phyloP scores from a whole-genome alignment of 2,113 vertebrate species.

The Lophura nycthemera region DNA sequence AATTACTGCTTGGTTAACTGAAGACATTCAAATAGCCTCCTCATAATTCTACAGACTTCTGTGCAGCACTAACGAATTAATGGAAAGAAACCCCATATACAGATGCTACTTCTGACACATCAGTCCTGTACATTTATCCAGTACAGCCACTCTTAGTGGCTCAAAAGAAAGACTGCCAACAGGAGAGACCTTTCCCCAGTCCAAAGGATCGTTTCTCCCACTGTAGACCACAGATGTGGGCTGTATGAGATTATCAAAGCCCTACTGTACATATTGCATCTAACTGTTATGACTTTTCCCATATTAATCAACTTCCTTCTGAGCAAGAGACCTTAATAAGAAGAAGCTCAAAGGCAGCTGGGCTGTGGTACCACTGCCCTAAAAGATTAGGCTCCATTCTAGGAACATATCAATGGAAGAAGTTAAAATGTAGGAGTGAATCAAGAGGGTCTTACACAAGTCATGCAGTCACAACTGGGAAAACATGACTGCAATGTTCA shows the following conservation, averaged over 20 bases:
- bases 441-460: neutral
- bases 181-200: neutral
- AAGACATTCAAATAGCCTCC: neutral
- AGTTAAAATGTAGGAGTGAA: neutral
- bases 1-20: neutral
- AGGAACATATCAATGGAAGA: neutral
- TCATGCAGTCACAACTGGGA: accelerated
- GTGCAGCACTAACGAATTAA: neutral
- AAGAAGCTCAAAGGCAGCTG: neutral
- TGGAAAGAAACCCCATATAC: neutral
- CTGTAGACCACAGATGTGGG: neutral
- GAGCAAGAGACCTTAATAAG: neutral
- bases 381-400: neutral
- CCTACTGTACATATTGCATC: neutral
- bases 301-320: neutral
- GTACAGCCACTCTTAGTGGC: neutral
- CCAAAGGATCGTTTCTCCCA: neutral
- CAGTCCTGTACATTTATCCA: neutral
- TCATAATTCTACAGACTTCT: neutral
- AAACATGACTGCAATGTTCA: neutral
- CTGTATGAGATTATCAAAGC: neutral
- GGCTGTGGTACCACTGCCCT: neutral
- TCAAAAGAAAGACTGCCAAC: neutral
- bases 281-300: neutral
- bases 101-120: neutral